These are phyloP conservation scores for Caerostris darwini DNA, from an alignment of 1,140 invertebrate species.

Conservation along the genomic window DNA sequence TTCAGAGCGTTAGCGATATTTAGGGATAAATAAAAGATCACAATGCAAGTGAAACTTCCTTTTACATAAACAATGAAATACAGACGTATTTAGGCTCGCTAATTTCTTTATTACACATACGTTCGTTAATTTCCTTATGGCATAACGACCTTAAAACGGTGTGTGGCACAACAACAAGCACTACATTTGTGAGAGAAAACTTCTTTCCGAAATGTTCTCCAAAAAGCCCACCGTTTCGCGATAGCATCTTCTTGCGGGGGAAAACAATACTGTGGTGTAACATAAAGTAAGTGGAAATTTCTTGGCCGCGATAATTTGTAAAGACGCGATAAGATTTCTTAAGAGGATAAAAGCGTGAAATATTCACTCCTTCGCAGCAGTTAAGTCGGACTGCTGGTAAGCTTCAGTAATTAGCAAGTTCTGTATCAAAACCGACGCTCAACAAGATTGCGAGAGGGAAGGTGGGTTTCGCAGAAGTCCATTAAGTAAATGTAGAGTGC, in stretches of 20 bases:
- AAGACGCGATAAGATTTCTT: not conserved
- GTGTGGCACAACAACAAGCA: not conserved
- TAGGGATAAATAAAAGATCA: too few species aligned
- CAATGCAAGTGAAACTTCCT: too few species aligned
- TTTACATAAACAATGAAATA: not conserved
- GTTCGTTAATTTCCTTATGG: constrained; percentile 7
- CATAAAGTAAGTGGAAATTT: not conserved
- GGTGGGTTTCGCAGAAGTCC: not conserved
- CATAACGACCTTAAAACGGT: not conserved
- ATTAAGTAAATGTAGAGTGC: not conserved
- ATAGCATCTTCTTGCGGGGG: constrained; percentile 1
- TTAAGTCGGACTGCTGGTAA: not conserved
- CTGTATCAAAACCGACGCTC: not conserved
- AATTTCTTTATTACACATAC: too few species aligned
- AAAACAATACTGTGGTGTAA: not conserved
- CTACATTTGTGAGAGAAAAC: not conserved
- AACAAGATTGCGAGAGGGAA: not conserved
- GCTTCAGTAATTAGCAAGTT: not conserved
- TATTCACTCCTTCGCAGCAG: not conserved
- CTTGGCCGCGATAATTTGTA: not conserved
- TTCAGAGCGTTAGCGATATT: too few species aligned
- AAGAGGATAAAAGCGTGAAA: constrained; percentile 9
- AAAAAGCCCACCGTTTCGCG: not conserved
- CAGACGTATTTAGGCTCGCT: not conserved
- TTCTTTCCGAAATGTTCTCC: not conserved